These are phyloP conservation scores for Pherbina coryleti DNA, from an alignment of 2,888 invertebrate genomes.

Conservation along the genomic window DNA sequence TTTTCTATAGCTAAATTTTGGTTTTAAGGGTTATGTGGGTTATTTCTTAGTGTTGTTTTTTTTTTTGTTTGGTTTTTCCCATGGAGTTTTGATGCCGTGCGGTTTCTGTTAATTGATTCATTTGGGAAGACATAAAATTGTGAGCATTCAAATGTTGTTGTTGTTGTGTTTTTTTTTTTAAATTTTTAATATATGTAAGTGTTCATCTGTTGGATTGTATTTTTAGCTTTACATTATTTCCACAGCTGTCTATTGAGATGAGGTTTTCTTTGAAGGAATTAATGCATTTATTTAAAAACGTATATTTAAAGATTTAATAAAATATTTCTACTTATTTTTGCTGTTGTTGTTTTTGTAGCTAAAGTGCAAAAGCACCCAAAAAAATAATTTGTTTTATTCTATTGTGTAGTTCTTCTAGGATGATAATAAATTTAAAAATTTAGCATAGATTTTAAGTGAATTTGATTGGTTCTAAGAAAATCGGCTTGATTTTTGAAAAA, in stretches of 20 bases:
- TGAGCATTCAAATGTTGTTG: constrained; percentile 39
- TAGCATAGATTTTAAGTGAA: constrained; percentile 5
- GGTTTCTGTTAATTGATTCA: constrained; percentile 23
- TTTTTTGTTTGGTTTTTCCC: not conserved
- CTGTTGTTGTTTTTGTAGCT: not conserved
- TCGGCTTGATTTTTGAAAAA: not conserved
- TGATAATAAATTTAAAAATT: not conserved
- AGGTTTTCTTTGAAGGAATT: not conserved
- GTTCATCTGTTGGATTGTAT: constrained; percentile 23
- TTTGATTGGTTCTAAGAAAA: not conserved
- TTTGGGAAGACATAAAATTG: constrained; percentile 50
- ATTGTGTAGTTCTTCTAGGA: not conserved
- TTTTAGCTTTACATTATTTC: not conserved
- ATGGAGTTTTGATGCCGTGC: constrained; percentile 13
- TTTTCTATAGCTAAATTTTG: not conserved
- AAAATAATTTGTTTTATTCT: constrained; percentile 3
- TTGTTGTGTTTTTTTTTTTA: constrained; percentile 25
- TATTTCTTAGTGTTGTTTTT: constrained; percentile 8
- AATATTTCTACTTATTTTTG: not conserved
- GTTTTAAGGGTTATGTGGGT: not conserved
- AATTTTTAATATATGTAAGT: constrained; percentile 31
- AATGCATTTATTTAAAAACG: not conserved
- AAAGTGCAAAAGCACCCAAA: constrained; percentile 18
- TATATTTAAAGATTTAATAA: not conserved
- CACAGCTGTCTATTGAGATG: not conserved